Base-by-base conservation (phyloP, 1,140 invertebrate genomes). In the Aradophagus sp. region DNA sequence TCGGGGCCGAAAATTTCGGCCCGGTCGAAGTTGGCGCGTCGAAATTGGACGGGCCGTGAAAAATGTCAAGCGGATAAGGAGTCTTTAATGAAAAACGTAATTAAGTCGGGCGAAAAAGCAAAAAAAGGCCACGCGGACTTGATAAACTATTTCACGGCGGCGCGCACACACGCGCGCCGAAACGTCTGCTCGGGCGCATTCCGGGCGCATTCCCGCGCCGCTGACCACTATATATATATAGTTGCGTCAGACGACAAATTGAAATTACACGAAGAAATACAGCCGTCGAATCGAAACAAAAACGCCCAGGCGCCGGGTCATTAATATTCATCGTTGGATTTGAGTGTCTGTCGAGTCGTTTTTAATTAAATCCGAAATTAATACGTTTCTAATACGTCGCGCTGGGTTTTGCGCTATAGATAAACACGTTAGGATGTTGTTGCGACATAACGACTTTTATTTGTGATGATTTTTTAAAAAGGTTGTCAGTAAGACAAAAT, bases 21-120 rank as follows among this genome's bases (percentile, higher is more conserved):
- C 50, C 4, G 32, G 27, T 31, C 47, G 55, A 61, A 68, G 61
- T 68, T 31, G 47, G 53, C 47, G 38, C 39, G 47, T 47, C 55
- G 65, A 61, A 61, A 68, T 68, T 68, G 38, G 47, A 59, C 47
- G 38, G 41, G 47, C 41, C 55, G 65, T 59, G 55, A 68, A 67
- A 59, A 67, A 67, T 67, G 63, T 52, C 53, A 59, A 67, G 63
- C 32, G 63, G 53, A 67, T 67, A 67, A 67, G 63, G 63, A 67
- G 63, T 59, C 59, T 59, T 67, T 67, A 67, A 67, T 67, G 63
- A 67, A 59, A 67, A 67, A 58, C 53, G 63, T 67, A 67, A 67
- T 67, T 67, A 67, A 67, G 63, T 67, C 53, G 20, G 17, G 38
- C 45, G 26, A 67, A 59, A 67, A 68, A 68, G 36, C 32, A 41